Percentiles rank a stretch among this genome's conserved stretches.
These are phyloP conservation scores for Musca vetustissima DNA, from an alignment of 1,140 invertebrate genomes.

Conservation along the genomic window DNA sequence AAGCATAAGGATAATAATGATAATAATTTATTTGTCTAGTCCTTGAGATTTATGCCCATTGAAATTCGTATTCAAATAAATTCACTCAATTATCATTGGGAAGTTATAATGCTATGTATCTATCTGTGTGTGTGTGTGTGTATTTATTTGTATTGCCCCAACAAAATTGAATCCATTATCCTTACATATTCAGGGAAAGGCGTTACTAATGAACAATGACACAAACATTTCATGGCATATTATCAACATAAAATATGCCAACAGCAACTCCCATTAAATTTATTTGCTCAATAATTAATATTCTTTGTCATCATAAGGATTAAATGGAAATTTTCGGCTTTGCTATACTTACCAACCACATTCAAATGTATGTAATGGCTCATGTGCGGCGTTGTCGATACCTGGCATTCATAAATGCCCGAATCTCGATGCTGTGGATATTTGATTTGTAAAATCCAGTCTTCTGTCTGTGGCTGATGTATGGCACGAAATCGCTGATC, in stretches of 20 bases:
- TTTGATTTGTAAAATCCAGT: slow-evolving; percentile 86
- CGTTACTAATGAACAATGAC: no score
- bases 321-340: background rate
- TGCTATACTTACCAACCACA: slow-evolving; percentile 75
- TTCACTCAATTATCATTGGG: no score
- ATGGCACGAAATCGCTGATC: slow-evolving; percentile 86
- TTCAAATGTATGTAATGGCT: slow-evolving; percentile 83
- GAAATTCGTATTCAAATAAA: no score
- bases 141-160: no score
- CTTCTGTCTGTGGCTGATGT: slow-evolving; percentile 79
- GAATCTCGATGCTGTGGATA: slow-evolving; percentile 80
- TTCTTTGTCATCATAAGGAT: background rate
- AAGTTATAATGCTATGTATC: no score
- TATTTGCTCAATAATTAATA: slow-evolving; percentile 1
- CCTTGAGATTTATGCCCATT: no score
- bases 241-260: no score
- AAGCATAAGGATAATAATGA: no score
- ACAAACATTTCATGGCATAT: no score
- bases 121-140: no score
- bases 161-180: background rate
- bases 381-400: slow-evolving; percentile 85
- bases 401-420: slow-evolving; percentile 86
- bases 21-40: no score
- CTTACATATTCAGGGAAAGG: background rate
- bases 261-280: background rate